Percentiles rank a stretch among this genome's conserved stretches.
Conservation (phyloP, 2,888 invertebrate genomes). For the Parnassius mnemosyne region DNA sequence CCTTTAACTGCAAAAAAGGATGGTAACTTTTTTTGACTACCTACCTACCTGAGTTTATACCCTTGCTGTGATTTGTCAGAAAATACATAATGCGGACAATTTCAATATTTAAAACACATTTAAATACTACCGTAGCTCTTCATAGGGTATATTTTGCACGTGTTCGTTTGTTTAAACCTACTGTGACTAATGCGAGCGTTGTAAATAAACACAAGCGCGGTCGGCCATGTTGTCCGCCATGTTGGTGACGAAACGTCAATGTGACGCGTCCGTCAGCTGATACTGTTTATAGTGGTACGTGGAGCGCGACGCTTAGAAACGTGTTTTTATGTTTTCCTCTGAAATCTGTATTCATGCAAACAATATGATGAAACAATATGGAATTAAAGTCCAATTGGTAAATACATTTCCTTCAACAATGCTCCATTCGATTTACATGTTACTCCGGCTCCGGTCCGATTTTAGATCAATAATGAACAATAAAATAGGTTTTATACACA, state of each 20-base stretch:
- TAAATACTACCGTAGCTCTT: background rate
- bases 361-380: background rate
- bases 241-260: conserved; percentile 55
- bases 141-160: conserved; percentile 17
- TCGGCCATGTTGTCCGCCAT: conserved; percentile 67
- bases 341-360: conserved; percentile 7
- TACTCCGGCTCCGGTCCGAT: conserved; percentile 37
- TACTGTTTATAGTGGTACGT: conserved; percentile 40
- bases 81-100: background rate
- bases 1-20: background rate
- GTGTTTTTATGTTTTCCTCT: background rate
- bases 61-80: conserved; percentile 11
- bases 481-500: conserved; percentile 46
- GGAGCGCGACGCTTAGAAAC: background rate
- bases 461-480: conserved; percentile 47
- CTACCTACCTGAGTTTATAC: conserved; percentile 9
- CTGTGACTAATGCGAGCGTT: conserved; percentile 42
- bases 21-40: too few species aligned
- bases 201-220: conserved; percentile 62
- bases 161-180: conserved; percentile 16
- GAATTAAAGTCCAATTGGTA: too few species aligned
- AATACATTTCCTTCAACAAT: too few species aligned
- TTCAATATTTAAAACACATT: too few species aligned
- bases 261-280: conserved; percentile 65
- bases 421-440: background rate